Evolutionary conservation across 2,113 vertebrate genomes (phyloP).

Genomic region (Hymenochirus boettgeri): DNA sequence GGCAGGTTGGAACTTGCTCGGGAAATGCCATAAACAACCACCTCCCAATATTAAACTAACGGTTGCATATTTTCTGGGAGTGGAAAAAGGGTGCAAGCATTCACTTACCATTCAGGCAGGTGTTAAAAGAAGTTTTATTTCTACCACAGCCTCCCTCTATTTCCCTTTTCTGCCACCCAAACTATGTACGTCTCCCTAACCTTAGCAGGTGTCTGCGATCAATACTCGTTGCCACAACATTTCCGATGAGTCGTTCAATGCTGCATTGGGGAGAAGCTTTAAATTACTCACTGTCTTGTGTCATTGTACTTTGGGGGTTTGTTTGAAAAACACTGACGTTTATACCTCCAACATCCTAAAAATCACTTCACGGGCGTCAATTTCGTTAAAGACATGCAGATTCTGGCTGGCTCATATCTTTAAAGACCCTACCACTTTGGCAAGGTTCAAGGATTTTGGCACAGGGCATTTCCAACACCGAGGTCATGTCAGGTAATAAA

Average conservation of each 20-base stretch:
- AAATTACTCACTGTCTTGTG: no score
- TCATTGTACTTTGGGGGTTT: no score
- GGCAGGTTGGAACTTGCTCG: constrained; percentile 30
- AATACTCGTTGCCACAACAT: not conserved
- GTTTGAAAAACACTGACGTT: no score
- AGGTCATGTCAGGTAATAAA: no score
- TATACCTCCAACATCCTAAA: no score
- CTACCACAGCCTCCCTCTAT: not conserved
- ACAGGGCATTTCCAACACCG: no score
- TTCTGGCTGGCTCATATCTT: no score
- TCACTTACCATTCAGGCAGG: constrained; percentile 18
- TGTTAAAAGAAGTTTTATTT: not conserved
- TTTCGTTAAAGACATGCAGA: no score
- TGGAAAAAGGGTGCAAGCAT: constrained; percentile 38
- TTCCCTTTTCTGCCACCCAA: not conserved
- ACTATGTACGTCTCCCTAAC: not conserved
- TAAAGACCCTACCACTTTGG: no score
- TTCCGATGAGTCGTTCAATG: not conserved
- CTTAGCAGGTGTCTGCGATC: constrained; percentile 26
- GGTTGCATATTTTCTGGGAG: constrained; percentile 21
- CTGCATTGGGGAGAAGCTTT: not conserved
- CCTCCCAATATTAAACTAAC: not conserved
- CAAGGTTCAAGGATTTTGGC: no score
- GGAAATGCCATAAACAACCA: constrained; percentile 7
- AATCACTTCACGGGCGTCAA: no score